Percentiles rank a stretch among this genome's conserved stretches.
phyloP scores from a whole-genome alignment of 1,140 invertebrate species.

The Saccostrea glomerata region DNA sequence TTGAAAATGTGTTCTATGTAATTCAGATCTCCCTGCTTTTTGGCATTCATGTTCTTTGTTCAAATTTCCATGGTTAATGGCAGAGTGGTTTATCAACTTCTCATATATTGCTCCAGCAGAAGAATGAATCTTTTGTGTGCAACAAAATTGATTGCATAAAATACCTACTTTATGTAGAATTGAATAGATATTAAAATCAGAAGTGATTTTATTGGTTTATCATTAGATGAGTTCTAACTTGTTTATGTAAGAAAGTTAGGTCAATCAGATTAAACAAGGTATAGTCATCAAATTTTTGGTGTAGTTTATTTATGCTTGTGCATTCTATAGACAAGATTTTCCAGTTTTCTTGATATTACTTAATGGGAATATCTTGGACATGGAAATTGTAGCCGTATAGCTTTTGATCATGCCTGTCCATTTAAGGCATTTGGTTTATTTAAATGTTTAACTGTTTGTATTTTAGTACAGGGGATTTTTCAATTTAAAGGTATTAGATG shows the following conservation, averaged over 20 bases:
- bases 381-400: not conserved
- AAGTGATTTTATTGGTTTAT: not conserved
- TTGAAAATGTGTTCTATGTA: too few relatives aligned
- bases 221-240: not conserved
- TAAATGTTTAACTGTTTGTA: slow-evolving; percentile 26
- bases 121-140: not conserved
- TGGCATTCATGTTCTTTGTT: too few relatives aligned
- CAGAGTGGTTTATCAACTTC: not conserved
- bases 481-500: slow-evolving; percentile 34
- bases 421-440: not conserved
- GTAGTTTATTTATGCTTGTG: not conserved
- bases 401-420: not conserved
- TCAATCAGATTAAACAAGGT: not conserved
- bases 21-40: too few relatives aligned
- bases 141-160: not conserved
- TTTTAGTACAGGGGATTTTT: slow-evolving; percentile 2
- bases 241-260: not conserved
- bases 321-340: not conserved
- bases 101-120: not conserved
- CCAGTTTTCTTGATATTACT: not conserved
- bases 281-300: not conserved
- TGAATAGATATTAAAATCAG: slow-evolving; percentile 4
- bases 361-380: not conserved
- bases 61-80: not conserved
- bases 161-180: slow-evolving; percentile 1